Base-by-base conservation (phyloP, 2,888 invertebrate genomes). In the Globia sparganii region DNA sequence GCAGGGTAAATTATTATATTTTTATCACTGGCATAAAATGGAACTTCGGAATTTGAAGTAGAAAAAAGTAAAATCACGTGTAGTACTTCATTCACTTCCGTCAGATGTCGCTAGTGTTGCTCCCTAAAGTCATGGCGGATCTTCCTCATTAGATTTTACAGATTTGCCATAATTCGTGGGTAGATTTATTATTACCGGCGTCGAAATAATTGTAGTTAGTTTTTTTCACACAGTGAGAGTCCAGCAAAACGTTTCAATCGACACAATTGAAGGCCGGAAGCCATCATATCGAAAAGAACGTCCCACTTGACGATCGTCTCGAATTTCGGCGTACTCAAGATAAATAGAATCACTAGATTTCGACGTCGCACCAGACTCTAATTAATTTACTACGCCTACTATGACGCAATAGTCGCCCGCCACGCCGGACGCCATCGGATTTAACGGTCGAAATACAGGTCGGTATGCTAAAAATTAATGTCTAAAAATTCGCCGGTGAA, bases 41-140 rank as follows among this genome's bases (percentile, higher is more conserved):
- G 95, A 95, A 95, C 91, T 89, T 83, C 59, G 81, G 87, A 91
- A 91, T 95, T 96, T 92, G 86, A 94, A 91, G 91, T 89, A 88
- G 80, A 93, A 93, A 91, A 93, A 93, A 93, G 70, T 76, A 91
- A 91, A 94, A 95, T 96, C 96, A 96, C 96, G 96, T 96, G 96
- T 95, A 90, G 91, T 89, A 90, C 88, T 93, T 92, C 88, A 86
- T 62, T 84, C 79, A 88, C 79, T 78, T 89, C 90, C 93, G 93
- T 91, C 94, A 96, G 96, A 96, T 96, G 96, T 95, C 96, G 95
- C 94, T 93, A 93, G 92, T 94, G 93, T 92, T 92, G 93, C 91
- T 93, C 91, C 90, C 89, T 92, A 92, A 95, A 94, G 95, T 96
- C 95, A 96, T 96, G 96, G 96, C 95, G 95, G 95, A 96, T 95